A percentile compares a stretch with the other conserved stretches of the same genome.
Conservation (phyloP, 1,140 invertebrate genomes). For the Nephotettix cincticeps region DNA sequence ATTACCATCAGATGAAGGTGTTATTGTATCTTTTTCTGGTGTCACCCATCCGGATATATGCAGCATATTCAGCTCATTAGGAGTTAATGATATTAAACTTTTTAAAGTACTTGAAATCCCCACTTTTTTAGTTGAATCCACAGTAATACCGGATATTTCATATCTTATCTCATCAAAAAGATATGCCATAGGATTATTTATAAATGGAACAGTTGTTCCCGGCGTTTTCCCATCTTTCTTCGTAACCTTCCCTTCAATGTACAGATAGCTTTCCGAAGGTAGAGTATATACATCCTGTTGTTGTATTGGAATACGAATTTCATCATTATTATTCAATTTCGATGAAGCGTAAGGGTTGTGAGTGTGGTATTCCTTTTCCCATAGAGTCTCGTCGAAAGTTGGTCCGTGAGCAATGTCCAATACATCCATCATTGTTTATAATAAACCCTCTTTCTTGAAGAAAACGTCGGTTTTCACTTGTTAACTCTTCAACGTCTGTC, state of each 20-base stretch:
- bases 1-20: slow-evolving; percentile 3
- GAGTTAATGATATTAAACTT: slow-evolving; percentile 41
- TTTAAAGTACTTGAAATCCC: slow-evolving; percentile 48
- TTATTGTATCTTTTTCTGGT: not conserved
- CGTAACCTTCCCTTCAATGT: slow-evolving; percentile 39
- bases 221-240: slow-evolving; percentile 17
- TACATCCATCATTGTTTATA: slow-evolving; percentile 36
- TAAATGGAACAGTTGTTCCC: not conserved
- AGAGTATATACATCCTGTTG: slow-evolving; percentile 47
- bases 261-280: slow-evolving; percentile 42
- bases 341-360: slow-evolving; percentile 43
- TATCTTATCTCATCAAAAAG: slow-evolving; percentile 51
- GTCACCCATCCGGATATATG: slow-evolving; percentile 42
- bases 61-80: slow-evolving; percentile 35
- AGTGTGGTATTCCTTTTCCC: no score
- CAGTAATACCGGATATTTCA: slow-evolving; percentile 48
- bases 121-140: slow-evolving; percentile 47
- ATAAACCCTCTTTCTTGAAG: slow-evolving; percentile 35
- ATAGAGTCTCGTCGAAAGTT: no score
- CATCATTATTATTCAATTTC: slow-evolving; percentile 35
- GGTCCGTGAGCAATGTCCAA: slow-evolving; percentile 33
- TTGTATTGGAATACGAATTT: slow-evolving; percentile 43
- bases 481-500: slow-evolving; percentile 27
- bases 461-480: slow-evolving; percentile 35
- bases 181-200: no score